A percentile compares a stretch with the other conserved stretches of the same genome.
These are phyloP conservation scores for Lepidostoma basale DNA, from an alignment of 1,140 invertebrate species.

Conservation along the genomic window DNA sequence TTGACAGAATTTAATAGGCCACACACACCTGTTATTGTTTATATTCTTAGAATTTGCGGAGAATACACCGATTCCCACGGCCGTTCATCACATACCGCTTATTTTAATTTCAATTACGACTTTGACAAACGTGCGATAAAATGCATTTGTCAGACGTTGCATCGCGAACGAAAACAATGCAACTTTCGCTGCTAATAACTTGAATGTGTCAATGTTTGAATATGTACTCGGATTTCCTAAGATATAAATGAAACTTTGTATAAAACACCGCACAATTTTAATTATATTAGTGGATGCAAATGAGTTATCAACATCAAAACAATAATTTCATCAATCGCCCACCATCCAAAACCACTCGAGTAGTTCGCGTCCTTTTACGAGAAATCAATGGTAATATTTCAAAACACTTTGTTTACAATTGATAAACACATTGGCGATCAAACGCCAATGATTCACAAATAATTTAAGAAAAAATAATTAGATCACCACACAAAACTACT, in stretches of 20 bases:
- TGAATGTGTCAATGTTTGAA: background rate
- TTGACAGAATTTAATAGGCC: background rate
- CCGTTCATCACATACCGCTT: background rate
- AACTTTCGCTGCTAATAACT: slow-evolving; percentile 16
- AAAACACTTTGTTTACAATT: slow-evolving; percentile 28
- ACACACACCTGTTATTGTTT: slow-evolving; percentile 30
- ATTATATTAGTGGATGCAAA: background rate
- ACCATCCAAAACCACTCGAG: slow-evolving; percentile 33
- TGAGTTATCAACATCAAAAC: background rate
- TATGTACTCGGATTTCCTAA: background rate
- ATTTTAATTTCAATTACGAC: background rate
- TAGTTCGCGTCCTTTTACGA: slow-evolving; percentile 34
- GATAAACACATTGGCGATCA: background rate
- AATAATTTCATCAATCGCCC: slow-evolving; percentile 28
- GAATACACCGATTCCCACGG: background rate
- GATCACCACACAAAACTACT: slow-evolving; percentile 22
- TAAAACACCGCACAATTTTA: background rate
- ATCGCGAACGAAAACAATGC: slow-evolving; percentile 31
- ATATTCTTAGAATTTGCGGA: background rate
- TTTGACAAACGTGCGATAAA: slow-evolving; percentile 23
- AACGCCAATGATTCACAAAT: background rate
- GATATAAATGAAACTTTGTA: slow-evolving; percentile 30
- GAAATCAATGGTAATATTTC: slow-evolving; percentile 35
- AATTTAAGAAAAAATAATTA: slow-evolving; percentile 1
- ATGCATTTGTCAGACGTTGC: slow-evolving; percentile 28